phyloP scores from a whole-genome alignment of 2,888 invertebrate species.

The Ormia ochracea region DNA sequence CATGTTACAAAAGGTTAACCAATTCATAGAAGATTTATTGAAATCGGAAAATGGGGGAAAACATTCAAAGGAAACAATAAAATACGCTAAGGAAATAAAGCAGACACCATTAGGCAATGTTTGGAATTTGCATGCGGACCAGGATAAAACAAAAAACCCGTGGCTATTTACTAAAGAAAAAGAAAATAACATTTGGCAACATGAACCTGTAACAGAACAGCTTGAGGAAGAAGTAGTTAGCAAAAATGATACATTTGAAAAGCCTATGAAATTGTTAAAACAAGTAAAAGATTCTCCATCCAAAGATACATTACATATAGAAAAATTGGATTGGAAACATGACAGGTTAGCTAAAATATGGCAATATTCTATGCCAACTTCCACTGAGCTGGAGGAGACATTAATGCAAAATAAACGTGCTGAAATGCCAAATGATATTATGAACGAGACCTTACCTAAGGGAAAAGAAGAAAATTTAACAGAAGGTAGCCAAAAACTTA shows the following conservation, averaged over 20 bases:
- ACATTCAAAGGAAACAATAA: not conserved
- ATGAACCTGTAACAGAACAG: slow-evolving; percentile 16
- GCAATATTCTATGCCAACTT: slow-evolving; percentile 52
- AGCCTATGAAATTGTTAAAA: slow-evolving; percentile 66
- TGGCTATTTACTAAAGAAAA: slow-evolving; percentile 53
- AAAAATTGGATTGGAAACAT: slow-evolving; percentile 69
- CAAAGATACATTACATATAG: slow-evolving; percentile 50
- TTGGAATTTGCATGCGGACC: not conserved
- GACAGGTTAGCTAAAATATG: slow-evolving; percentile 71
- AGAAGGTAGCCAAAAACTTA: not conserved
- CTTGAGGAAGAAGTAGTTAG: slow-evolving; percentile 70
- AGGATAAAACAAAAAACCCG: slow-evolving; percentile 33
- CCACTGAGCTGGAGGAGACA: not conserved
- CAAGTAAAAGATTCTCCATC: slow-evolving; percentile 55
- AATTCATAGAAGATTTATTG: slow-evolving; percentile 70
- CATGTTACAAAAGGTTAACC: slow-evolving; percentile 69
- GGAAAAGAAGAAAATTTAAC: not conserved
- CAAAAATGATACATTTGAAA: slow-evolving; percentile 80
- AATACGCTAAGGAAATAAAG: not conserved
- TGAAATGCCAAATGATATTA: slow-evolving; percentile 1
- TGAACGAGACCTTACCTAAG: not conserved
- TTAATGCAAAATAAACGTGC: not conserved
- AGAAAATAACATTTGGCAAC: slow-evolving; percentile 61
- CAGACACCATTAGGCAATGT: not conserved
- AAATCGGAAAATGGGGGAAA: slow-evolving; percentile 66